Base-by-base conservation (phyloP, 64 coral and sea anemone genomes). In the Stichodactyla mertensii region DNA sequence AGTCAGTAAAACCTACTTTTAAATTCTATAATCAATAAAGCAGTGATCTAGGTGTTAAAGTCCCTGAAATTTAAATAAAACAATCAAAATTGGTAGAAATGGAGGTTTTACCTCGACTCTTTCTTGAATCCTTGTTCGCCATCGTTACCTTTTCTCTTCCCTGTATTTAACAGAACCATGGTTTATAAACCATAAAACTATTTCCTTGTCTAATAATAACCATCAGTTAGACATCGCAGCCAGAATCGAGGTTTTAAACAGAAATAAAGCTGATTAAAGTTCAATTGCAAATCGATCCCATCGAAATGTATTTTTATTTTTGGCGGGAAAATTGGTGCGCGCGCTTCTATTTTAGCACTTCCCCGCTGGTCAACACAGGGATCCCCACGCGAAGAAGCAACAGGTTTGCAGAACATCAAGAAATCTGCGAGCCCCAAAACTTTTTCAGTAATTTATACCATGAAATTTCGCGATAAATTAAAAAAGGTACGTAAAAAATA, bases 111-210 rank as follows among this genome's bases (percentile, higher is more conserved):
- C 69, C 27, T 74, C 10, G 69, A 74, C 8, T 74, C 24, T 74
- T 13, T 74, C 69, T 74, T 74, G 20, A 23, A 74, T 74, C 69
- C 69, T 86, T 16, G 85, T 28, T 84, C 84, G 36, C 70, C 89
- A 77, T 90, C 89, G 51, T 84, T 83, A 19, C 77, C 77, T 84
- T 90, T 90, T 64, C 71, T 85, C 55, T 86, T 90, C 19, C 89
- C 89, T 61, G 82, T 90, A 51, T 90, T 90, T n/a, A 86, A n/a
- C 74, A 90, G 64, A 86, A 90, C 89, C 89, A 90, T 90, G 57
- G 51, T 22, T 6, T n/a, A 84, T 19, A 24, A 20, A 71, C 71
- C 45, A 55, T 12, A 54, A 9, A 20, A 31, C 52, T 14, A 84
- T 36, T 55, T 45, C 19, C 11, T 74, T 51, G 19, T 83, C 23